Evolutionary conservation across 2,888 invertebrate genomes (phyloP), one percentile per base, ranked within the genome.

Genomic region (Dryocosmus kuriphilus): DNA sequence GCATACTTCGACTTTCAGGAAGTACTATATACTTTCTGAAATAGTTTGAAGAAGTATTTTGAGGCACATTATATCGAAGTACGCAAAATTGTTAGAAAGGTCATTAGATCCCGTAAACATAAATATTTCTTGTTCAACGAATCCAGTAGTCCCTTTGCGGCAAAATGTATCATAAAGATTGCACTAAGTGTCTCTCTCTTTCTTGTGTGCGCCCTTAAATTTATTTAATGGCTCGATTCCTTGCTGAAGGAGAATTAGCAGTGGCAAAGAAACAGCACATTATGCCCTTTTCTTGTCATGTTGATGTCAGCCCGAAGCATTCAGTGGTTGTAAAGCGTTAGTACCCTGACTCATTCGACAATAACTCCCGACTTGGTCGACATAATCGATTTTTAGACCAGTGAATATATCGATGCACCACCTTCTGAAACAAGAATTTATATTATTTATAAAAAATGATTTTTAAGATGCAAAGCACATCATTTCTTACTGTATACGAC

Each of bases 161-260:
- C 65, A 55, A 55, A 79, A 65, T 79, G 76, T 78, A 81, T 81
- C 77, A 71, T 77, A 76, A 65, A 74, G 77, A 81, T 81, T 77
- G 77, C 81, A 76, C 63, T 63, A 71, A 63, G 46, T 61, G 71
- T 71, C 57, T 63, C 74, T 74, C 77, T 74, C 81, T 60, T 77
- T 81, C 77, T 79, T 79, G 71, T 79, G 67, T 65, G 60, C 38
- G 65, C 73, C 61, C 61, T 76, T 74, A 71, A 62, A 79, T 79
- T 81, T 81, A 81, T 81, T 79, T 77, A 77, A 81, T 75, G 77
- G 76, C 77, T 67, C 76, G 77, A 61, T 35, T 71, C 30, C 71
- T 51, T 51, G 51, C 46, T 30, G 46, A 27, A 71, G 30, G 30
- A 67, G 41, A 67, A 71, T 51, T 71, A 71, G n/a, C 51, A n/a